A percentile compares a stretch with the other conserved stretches of the same genome.
Evolutionary conservation across 2,797 vertebrate genomes (phyloP).

Genomic region (Enteromius paludinosus): DNA sequence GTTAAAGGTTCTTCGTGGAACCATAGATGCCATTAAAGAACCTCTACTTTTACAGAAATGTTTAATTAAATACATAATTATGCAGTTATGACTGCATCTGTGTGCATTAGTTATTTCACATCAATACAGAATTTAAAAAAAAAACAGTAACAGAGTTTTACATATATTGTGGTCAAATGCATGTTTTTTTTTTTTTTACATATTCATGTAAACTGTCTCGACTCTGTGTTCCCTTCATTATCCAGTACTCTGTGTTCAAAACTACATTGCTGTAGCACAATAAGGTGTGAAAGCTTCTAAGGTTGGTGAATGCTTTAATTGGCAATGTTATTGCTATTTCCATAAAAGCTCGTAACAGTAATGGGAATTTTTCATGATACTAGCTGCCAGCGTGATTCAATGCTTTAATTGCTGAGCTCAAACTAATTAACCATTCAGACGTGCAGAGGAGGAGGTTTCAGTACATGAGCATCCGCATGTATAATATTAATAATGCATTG

Average conservation of each 20-base stretch:
- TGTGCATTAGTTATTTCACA: neutral
- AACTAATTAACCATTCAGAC: conserved; percentile 4
- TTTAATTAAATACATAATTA: neutral
- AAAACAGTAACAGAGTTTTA: neutral
- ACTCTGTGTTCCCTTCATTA: neutral
- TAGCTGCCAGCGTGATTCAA: neutral
- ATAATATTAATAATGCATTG: conserved; percentile 13
- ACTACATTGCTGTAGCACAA: neutral
- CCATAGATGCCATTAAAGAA: neutral
- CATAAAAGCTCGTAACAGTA: conserved; percentile 13
- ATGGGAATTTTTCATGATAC: neutral
- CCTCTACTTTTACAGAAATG: neutral
- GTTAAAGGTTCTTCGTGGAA: neutral
- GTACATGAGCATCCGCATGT: conserved; percentile 3
- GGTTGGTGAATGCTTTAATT: neutral
- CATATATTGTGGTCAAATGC: neutral
- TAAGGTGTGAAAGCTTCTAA: neutral
- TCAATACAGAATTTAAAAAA: neutral
- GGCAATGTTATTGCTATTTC: neutral
- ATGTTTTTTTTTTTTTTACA: neutral
- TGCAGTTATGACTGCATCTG: neutral
- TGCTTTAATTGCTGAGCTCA: conserved; percentile 3
- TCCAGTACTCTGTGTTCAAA: neutral
- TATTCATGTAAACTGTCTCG: neutral
- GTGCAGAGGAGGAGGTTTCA: neutral